Percentiles rank a stretch among this genome's conserved stretches.
Conservation (phyloP, 2,113 vertebrate species). For the Sialia sialis region DNA sequence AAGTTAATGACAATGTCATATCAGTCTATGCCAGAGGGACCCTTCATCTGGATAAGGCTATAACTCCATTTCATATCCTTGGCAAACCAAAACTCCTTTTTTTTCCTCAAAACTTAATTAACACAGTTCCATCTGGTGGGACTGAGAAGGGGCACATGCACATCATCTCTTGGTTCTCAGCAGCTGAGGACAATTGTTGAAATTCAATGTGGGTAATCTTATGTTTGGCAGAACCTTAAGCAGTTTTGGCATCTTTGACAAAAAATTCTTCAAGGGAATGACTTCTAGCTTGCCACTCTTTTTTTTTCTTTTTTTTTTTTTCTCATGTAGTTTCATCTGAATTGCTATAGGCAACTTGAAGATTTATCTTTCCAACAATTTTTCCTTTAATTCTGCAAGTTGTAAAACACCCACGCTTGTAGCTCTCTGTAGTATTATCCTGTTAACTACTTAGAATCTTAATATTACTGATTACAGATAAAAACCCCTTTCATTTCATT, state of each 20-base stretch:
- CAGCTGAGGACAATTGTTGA: background rate
- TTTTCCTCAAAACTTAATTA: background rate
- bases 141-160: background rate
- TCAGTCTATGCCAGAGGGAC: background rate
- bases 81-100: background rate
- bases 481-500: rapidly evolving
- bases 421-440: background rate
- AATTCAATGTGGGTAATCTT: background rate
- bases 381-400: background rate
- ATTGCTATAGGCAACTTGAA: background rate
- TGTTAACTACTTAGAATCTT: background rate
- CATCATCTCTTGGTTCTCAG: background rate
- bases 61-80: background rate
- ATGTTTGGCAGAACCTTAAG: background rate
- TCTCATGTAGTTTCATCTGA: background rate
- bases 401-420: background rate
- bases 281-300: background rate
- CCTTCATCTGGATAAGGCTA: background rate
- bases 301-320: too few species aligned
- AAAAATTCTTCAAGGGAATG: background rate
- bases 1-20: background rate
- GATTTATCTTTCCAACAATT: background rate
- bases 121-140: background rate
- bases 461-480: background rate
- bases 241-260: background rate